Evolutionary conservation across 92 coral and sea anemone species (phyloP).

Genomic region (Phenganax marumi): DNA sequence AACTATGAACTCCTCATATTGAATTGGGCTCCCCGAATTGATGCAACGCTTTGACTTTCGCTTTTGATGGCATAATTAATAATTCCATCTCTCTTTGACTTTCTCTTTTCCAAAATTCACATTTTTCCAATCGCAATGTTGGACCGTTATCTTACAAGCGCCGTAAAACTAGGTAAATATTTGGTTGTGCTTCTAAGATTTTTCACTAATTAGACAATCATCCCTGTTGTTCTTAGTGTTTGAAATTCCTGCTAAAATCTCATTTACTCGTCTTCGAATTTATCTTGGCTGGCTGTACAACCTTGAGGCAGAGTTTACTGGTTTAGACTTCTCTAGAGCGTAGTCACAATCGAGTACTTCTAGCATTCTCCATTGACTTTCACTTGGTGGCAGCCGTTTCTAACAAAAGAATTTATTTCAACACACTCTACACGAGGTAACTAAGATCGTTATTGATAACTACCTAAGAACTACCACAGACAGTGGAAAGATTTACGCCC

Average conservation of each 20-base stretch:
- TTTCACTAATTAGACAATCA: slow-evolving; percentile 18
- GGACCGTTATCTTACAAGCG: slow-evolving; percentile 21
- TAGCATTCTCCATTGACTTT: too few species aligned
- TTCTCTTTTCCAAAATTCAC: slow-evolving; percentile 33
- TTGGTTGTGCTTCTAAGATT: slow-evolving; percentile 20
- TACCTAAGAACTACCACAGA: background rate
- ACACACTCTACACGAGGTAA: too few species aligned
- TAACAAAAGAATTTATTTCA: too few species aligned
- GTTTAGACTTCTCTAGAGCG: too few species aligned
- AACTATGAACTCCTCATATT: background rate
- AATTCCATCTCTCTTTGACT: slow-evolving; percentile 14
- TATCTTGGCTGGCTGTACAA: too few species aligned
- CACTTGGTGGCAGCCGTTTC: too few species aligned
- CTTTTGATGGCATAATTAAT: slow-evolving; percentile 6
- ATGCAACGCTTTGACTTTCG: background rate
- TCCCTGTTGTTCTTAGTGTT: background rate
- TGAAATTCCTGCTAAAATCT: background rate
- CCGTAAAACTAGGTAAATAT: slow-evolving; percentile 20
- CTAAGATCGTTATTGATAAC: too few species aligned
- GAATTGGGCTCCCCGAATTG: background rate
- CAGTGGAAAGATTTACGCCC: background rate
- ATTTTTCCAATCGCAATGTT: slow-evolving; percentile 36
- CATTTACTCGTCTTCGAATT: background rate
- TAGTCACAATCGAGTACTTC: too few species aligned
- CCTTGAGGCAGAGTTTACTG: too few species aligned